Base-by-base conservation (phyloP, 1,140 invertebrate genomes). In the Homarus americanus region DNA sequence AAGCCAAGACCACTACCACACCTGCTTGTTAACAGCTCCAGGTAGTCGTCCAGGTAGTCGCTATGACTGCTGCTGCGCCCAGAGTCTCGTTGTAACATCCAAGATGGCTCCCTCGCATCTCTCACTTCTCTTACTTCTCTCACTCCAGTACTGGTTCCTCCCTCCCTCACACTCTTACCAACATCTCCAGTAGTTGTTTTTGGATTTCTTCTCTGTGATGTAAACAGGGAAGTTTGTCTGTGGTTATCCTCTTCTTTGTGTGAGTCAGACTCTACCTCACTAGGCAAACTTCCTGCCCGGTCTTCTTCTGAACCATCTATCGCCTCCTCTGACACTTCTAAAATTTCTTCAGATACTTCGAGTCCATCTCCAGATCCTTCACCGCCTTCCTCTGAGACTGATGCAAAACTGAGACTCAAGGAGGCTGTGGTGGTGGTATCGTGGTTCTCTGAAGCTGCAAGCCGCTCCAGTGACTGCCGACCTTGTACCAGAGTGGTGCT, bases 41-140 rank as follows among this genome's bases (percentile, higher is more conserved):
- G 40, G 38, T 90, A 90, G 49, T 73, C 82, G 41, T 90, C 87
- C 0, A 90, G 80, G n/a, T 90, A 90, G 53, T 90, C 87, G 63
- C 87, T 90, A 40, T 90, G 87, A n/a, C 80, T 83, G 34, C 80
- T 90, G 49, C 87, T 83, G 24, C 87, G 87, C 15, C 87, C 87
- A 10, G 87, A 90, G 53, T 90, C 87, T 10, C 87, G 36, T 49
- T 90, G 80, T 44, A 36, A 41, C n/a, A 40, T 40, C 58, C 58
- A 36, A 2, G 34, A 38, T 17, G 36, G 20, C 0, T 82, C 79
- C 34, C 79, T 28, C 17, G 28, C 3, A n/a, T 79, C 76, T 32
- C 41, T 73, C 63, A 53, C 36, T 12, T 76, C 73, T 5, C 73
- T n/a, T 15, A n/a, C 40, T 76, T 76, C 73, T 40, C 63, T 38